Evolutionary conservation across 1,140 invertebrate species (phyloP).

Genomic region (Dolichoris vasculosae): DNA sequence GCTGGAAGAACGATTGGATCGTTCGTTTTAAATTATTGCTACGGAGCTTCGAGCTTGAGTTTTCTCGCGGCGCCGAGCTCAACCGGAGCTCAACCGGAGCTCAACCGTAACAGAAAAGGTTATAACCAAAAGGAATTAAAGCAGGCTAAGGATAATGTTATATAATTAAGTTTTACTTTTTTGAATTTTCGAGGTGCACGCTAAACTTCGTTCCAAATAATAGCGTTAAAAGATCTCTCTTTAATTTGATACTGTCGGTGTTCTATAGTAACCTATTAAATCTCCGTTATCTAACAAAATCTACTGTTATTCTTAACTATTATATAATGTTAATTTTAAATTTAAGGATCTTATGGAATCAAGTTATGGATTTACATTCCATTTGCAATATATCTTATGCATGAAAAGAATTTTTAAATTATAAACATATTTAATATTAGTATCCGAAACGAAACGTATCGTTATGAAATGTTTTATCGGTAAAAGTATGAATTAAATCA

Average conservation of each 20-base stretch:
- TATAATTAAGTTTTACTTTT: neutral
- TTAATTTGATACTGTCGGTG: too few species aligned
- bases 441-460: too few species aligned
- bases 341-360: too few species aligned
- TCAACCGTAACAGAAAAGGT: neutral
- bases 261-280: too few species aligned
- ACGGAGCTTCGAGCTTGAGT: neutral
- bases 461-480: too few species aligned
- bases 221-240: neutral
- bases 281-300: too few species aligned
- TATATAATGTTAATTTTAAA: too few species aligned
- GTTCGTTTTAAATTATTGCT: neutral
- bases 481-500: too few species aligned
- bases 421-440: neutral
- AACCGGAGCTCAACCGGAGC: neutral
- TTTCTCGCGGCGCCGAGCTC: neutral
- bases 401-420: neutral
- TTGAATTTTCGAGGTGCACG: neutral
- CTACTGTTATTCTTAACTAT: too few species aligned
- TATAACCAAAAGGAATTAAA: neutral
- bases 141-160: neutral
- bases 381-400: neutral
- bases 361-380: too few species aligned
- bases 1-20: neutral
- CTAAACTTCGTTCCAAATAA: neutral